phyloP scores from a whole-genome alignment of 2,113 vertebrate species.

The Syngnathus typhle region DNA sequence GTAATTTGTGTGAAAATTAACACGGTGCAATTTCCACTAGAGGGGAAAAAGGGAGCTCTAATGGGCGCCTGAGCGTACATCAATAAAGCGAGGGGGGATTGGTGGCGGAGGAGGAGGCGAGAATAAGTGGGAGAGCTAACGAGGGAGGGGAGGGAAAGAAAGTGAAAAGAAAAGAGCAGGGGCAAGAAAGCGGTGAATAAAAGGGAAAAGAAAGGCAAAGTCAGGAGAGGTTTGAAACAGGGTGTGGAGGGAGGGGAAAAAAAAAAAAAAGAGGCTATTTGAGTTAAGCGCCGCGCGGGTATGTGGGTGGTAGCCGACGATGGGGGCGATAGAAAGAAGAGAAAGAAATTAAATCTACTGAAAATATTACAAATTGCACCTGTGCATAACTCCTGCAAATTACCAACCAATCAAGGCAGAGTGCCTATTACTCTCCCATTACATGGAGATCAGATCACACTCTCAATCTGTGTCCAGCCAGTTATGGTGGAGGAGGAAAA shows the following conservation, averaged over 20 bases:
- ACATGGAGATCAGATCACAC: constrained; percentile 99
- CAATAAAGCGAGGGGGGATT: constrained; percentile 96
- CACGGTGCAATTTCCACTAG: constrained; percentile 99
- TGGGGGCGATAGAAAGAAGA: constrained; percentile 73
- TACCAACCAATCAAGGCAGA: constrained; percentile 99
- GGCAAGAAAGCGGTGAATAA: constrained; percentile 66
- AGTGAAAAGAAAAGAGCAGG: constrained; percentile 59
- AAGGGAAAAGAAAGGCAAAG: constrained; percentile 74
- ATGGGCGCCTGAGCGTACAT: constrained; percentile 99
- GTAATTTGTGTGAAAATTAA: constrained; percentile 99
- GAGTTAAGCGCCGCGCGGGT: constrained; percentile 62
- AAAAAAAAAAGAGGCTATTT: constrained; percentile 31
- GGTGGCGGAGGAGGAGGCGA: constrained; percentile 29
- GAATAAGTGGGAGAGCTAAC: constrained; percentile 80
- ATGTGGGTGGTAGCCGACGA: constrained; percentile 75
- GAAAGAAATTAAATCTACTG: constrained; percentile 99
- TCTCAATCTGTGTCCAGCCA: constrained; percentile 95
- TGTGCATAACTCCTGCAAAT: constrained; percentile 99
- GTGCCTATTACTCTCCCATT: constrained; percentile 99
- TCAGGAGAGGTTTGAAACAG: constrained; percentile 58
- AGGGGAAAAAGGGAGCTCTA: constrained; percentile 98
- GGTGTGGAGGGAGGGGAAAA: constrained; percentile 55
- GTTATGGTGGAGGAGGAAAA: constrained; percentile 67
- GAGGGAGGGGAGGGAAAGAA: constrained; percentile 70
- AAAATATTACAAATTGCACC: constrained; percentile 99